Evolutionary conservation across 2,113 vertebrate species (phyloP), one percentile per base, ranked within the genome.

Genomic region (Melanocharis versteri): DNA sequence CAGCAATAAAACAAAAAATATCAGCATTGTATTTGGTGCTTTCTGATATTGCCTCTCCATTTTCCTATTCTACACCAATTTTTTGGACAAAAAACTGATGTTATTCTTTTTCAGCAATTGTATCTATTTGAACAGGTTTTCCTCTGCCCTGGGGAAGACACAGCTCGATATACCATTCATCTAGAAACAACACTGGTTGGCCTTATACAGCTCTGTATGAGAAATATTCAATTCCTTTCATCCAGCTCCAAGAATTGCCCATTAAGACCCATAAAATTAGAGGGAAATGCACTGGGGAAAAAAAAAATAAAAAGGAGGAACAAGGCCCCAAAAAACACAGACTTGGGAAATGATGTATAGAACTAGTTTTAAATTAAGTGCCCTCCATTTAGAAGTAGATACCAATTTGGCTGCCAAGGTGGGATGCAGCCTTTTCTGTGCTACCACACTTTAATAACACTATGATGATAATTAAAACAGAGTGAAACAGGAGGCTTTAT

Each of bases 381-480:
- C 37, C 27, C 9, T 83, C 10, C 11, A 45, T 62, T 73, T 51
- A 80, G 50, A 57, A 33, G 9, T 66, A 61, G 56, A 48, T 28
- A 23, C 13, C 35, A 60, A 79, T 72, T 45, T 70, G 28, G 47
- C 54, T 90, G 58, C 77, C 70, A 69, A n/a, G 50, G 87, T 90
- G 47, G 51, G 27, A 39, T 65, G 48, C 28, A 79, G 33, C 33
- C 23, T 89, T 35, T 22, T 27, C 62, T 58, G 48, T n/a, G 40
- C 16, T 79, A 14, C 40, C 58, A 68, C n/a, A 11, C 26, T 90
- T 93, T 97, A 84, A 87, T 87, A 97, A 91, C 53, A 54, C 79
- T 56, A 79, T 40, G 87, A 89, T 94, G 82, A 92, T 97, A 97
- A 97, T 92, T 90, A 97, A 97, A 93, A 39, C 85, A 94, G 89